A percentile compares a stretch with the other conserved stretches of the same genome.
Conservation (phyloP, 92 coral and sea anemone species). For the Siderastrea radians region DNA sequence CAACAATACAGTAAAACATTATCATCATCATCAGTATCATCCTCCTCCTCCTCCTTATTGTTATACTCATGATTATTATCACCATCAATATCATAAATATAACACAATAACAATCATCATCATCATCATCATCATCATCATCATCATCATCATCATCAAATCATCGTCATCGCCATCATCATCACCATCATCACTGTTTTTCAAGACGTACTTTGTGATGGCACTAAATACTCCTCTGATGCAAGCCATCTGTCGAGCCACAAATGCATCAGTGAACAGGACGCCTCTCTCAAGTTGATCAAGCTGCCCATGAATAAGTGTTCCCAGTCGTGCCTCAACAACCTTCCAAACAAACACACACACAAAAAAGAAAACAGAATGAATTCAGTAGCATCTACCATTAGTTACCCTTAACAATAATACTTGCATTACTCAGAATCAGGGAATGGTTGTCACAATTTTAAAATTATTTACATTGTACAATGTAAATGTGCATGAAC, state of each 20-base stretch:
- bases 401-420: too few species aligned
- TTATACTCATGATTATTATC: too few species aligned
- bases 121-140: not conserved
- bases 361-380: not conserved
- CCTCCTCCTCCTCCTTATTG: too few species aligned
- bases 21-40: not conserved
- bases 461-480: too few species aligned
- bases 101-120: not conserved
- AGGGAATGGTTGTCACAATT: too few species aligned
- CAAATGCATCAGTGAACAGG: conserved; percentile 94
- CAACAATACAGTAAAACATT: not conserved
- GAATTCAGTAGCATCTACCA: not conserved
- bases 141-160: not conserved
- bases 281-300: conserved; percentile 98
- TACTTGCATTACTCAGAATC: too few species aligned
- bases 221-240: conserved; percentile 97
- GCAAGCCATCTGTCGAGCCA: conserved; percentile 94
- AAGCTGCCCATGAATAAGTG: conserved; percentile 88
- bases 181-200: not conserved
- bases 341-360: conserved; percentile 42
- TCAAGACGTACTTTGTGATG: conserved; percentile 79
- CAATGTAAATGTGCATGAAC: too few species aligned
- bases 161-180: not conserved
- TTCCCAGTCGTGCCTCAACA: conserved; percentile 87
- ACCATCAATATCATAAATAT: not conserved